Evolutionary conservation across 2,797 vertebrate genomes (phyloP).

Genomic region (Hemitrygon akajei): DNA sequence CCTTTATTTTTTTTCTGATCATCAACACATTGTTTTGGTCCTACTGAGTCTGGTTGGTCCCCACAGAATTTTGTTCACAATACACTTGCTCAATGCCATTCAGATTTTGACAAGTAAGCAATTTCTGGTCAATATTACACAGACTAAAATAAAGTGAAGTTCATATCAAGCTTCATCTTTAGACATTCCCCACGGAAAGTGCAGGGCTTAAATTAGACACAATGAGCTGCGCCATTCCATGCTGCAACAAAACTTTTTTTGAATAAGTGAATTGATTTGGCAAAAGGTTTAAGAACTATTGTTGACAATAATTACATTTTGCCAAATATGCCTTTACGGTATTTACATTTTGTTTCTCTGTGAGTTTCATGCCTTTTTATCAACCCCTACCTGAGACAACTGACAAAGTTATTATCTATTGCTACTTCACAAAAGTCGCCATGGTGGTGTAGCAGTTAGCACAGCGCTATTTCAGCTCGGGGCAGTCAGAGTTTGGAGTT

Average conservation of each 20-base stretch:
- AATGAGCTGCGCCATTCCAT: background rate
- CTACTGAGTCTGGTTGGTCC: background rate
- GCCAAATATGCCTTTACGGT: background rate
- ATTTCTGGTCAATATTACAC: background rate
- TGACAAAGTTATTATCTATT: background rate
- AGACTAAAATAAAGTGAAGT: background rate
- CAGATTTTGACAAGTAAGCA: background rate
- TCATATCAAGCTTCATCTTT: background rate
- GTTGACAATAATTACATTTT: background rate
- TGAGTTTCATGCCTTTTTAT: background rate
- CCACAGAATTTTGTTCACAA: background rate
- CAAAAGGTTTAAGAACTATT: too few species aligned
- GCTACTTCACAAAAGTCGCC: too few species aligned
- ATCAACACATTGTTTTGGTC: background rate
- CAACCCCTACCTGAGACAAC: too few species aligned
- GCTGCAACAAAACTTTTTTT: too few species aligned
- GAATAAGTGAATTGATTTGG: too few species aligned
- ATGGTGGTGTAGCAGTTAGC: too few species aligned
- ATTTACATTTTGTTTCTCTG: background rate
- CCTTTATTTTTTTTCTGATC: background rate
- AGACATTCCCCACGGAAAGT: background rate
- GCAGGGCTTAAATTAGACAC: background rate
- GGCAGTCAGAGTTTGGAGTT: too few species aligned
- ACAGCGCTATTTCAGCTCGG: too few species aligned
- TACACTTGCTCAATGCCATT: background rate